These are phyloP conservation scores for Caenorhabditis uteleia DNA, from an alignment of 2,888 invertebrate genomes.

Conservation along the genomic window DNA sequence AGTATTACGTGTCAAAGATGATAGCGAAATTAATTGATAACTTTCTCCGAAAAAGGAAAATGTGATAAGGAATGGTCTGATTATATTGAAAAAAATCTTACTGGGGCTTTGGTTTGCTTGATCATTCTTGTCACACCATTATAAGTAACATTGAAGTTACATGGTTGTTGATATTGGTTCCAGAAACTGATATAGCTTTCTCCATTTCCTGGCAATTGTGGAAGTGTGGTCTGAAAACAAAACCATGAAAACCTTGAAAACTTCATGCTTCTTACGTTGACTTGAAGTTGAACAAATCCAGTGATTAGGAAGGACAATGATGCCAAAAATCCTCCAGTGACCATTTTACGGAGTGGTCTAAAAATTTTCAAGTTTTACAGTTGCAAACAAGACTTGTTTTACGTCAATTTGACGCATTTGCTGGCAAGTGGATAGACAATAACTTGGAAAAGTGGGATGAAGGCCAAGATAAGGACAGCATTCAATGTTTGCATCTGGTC, in stretches of 20 bases:
- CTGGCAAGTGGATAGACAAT: constrained; percentile 66
- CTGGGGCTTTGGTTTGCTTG: constrained; percentile 3
- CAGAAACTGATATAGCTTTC: constrained; percentile 52
- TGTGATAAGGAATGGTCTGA: constrained; percentile 2
- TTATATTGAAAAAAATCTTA: constrained; percentile 1
- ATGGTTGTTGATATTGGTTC: constrained; percentile 44
- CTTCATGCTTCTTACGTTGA: constrained; percentile 52
- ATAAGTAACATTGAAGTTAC: constrained; percentile 20
- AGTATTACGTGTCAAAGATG: too few relatives aligned
- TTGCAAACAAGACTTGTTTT: constrained; percentile 4
- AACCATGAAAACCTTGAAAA: not conserved
- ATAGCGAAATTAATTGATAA: constrained; percentile 15
- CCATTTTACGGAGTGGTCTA: constrained; percentile 80
- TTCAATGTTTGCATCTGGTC: constrained; percentile 70
- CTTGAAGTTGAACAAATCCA: constrained; percentile 76
- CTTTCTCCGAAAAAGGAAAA: constrained; percentile 3
- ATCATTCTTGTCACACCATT: constrained; percentile 3
- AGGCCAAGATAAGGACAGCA: constrained; percentile 71
- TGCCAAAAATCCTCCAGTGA: constrained; percentile 85
- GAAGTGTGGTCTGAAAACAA: constrained; percentile 53
- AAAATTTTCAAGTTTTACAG: not conserved
- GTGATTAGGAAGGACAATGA: constrained; percentile 86
- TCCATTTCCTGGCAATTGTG: constrained; percentile 47
- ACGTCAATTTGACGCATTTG: constrained; percentile 55
- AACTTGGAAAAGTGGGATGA: constrained; percentile 72